A percentile compares a stretch with the other conserved stretches of the same genome.
Evolutionary conservation across 2,888 invertebrate species (phyloP).

Genomic region (Apoderus coryli): DNA sequence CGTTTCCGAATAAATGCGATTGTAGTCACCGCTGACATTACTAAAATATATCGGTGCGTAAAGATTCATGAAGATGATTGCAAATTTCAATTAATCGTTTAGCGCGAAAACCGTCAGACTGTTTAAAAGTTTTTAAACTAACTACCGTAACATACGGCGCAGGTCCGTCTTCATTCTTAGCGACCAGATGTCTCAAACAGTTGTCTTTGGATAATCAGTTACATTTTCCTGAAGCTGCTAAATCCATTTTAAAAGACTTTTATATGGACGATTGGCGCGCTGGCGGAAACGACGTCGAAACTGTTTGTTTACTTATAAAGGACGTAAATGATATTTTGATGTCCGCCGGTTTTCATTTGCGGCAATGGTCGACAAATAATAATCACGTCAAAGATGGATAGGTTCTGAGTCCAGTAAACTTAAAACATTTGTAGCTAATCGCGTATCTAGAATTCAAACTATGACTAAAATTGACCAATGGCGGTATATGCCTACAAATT

Average conservation of each 20-base stretch:
- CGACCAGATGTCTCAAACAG: conserved; percentile 4
- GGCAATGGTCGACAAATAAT: conserved; percentile 6
- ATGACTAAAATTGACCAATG: conserved; percentile 1
- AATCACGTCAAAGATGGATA: conserved; percentile 1
- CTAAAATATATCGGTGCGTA: conserved; percentile 4
- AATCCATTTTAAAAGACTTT: conserved; percentile 5
- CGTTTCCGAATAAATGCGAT: conserved; percentile 3
- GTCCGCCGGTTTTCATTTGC: background rate
- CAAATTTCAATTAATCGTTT: conserved; percentile 4
- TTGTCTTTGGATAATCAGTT: conserved; percentile 2
- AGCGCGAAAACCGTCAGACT: conserved; percentile 3
- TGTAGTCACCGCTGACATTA: conserved; percentile 6
- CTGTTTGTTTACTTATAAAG: background rate
- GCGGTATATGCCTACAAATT: conserved; percentile 1
- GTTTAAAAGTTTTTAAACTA: conserved; percentile 4
- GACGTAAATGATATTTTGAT: background rate
- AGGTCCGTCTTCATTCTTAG: conserved; percentile 4
- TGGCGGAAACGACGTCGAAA: background rate
- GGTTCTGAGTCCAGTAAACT: conserved; percentile 1
- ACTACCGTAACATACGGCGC: conserved; percentile 8
- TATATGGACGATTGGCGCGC: conserved; percentile 6
- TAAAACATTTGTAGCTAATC: conserved; percentile 7
- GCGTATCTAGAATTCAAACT: conserved; percentile 7
- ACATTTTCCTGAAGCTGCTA: background rate
- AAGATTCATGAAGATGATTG: conserved; percentile 1